Conservation (phyloP, 2,888 invertebrate genomes). For the Mythimna lalbum region DNA sequence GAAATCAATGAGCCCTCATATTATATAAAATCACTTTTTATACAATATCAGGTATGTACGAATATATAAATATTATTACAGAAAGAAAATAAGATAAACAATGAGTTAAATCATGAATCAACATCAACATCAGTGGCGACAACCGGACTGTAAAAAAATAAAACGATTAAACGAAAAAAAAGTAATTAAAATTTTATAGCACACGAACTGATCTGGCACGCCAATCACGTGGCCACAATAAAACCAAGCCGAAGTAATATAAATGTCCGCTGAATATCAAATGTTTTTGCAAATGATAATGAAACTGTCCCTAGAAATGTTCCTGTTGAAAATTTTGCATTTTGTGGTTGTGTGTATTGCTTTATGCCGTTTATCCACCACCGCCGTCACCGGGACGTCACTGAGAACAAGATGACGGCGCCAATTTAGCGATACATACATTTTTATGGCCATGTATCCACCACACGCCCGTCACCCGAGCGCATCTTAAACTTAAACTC, state of each 20-base stretch:
- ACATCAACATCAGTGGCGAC: conserved; percentile 9
- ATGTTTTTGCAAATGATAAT: conserved; percentile 25
- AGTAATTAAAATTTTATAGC: conserved; percentile 49
- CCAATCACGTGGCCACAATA: conserved; percentile 58
- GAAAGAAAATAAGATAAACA: conserved; percentile 7
- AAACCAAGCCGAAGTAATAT: conserved; percentile 42
- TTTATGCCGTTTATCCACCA: too few relatives aligned
- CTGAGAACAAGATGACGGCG: too few relatives aligned
- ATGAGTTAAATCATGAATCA: conserved; percentile 24
- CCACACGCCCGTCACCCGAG: too few relatives aligned
- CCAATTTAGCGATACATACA: too few relatives aligned
- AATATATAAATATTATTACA: neutral
- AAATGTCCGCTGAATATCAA: conserved; percentile 47
- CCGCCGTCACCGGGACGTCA: too few relatives aligned
- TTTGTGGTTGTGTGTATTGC: too few relatives aligned
- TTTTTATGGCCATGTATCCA: too few relatives aligned
- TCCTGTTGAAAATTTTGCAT: too few relatives aligned
- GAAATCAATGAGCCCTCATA: too few relatives aligned
- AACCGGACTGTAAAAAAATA: conserved; percentile 23
- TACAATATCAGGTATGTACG: too few relatives aligned
- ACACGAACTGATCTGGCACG: conserved; percentile 30
- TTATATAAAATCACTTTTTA: neutral
- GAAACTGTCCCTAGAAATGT: too few relatives aligned
- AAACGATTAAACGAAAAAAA: conserved; percentile 47
- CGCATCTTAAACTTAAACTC: too few relatives aligned